phyloP scores from a whole-genome alignment of 2,888 invertebrate genomes.

The Eupeodes luniger region DNA sequence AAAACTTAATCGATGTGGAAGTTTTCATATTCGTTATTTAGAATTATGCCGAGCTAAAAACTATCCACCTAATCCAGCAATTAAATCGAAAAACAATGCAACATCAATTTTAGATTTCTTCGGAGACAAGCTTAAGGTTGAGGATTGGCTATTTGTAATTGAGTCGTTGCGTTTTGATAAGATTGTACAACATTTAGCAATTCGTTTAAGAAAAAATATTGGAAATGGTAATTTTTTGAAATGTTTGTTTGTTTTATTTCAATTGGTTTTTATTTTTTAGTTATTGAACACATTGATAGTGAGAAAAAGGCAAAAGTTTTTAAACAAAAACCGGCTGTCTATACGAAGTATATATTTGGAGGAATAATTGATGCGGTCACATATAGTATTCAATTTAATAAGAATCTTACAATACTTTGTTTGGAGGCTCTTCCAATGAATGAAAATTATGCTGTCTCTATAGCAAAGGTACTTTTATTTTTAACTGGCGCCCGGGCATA shows the following conservation, averaged over 20 bases:
- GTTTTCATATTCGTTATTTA: constrained; percentile 83
- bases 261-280: constrained; percentile 70
- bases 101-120: constrained; percentile 88
- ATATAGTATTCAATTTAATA: constrained; percentile 87
- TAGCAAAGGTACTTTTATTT: constrained; percentile 85
- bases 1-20: constrained; percentile 81
- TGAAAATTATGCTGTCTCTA: constrained; percentile 87
- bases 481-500: not conserved
- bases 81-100: constrained; percentile 82
- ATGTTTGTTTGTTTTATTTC: not conserved
- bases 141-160: constrained; percentile 91
- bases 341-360: constrained; percentile 89
- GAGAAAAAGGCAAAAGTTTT: constrained; percentile 87
- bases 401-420: constrained; percentile 87
- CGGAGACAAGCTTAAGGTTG: constrained; percentile 90
- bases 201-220: constrained; percentile 86
- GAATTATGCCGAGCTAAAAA: constrained; percentile 83
- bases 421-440: constrained; percentile 90
- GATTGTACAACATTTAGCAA: constrained; percentile 88
- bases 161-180: constrained; percentile 90
- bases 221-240: constrained; percentile 79
- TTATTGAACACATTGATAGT: constrained; percentile 84
- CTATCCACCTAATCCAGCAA: constrained; percentile 80
- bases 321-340: constrained; percentile 87
- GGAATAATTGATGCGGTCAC: constrained; percentile 88